Percentiles rank a stretch among this genome's conserved stretches.
phyloP scores from a whole-genome alignment of 2,113 vertebrate genomes.

The Forbesichthys papilliferus region DNA sequence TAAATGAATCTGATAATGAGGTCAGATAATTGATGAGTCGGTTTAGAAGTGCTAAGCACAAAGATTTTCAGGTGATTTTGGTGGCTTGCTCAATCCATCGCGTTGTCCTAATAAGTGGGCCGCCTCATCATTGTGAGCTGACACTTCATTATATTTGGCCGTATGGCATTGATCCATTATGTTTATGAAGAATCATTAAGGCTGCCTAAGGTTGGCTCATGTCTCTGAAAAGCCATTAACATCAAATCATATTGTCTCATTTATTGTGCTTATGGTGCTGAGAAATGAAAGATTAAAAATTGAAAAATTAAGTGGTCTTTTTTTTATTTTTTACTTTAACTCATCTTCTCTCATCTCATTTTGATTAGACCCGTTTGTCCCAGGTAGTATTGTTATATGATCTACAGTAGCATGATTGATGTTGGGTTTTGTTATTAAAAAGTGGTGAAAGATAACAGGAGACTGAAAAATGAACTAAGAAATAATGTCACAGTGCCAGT shows the following conservation, averaged over 20 bases:
- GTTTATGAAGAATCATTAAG: constrained; percentile 9
- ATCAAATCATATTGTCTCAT: neutral
- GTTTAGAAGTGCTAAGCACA: constrained; percentile 12
- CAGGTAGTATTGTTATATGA: constrained; percentile 36
- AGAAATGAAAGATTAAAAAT: no score
- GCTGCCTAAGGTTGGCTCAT: neutral
- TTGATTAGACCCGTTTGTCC: constrained; percentile 39
- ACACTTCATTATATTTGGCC: constrained; percentile 15
- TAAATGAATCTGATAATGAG: neutral
- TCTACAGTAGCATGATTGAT: neutral
- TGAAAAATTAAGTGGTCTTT: no score
- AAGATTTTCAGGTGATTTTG: constrained; percentile 9
- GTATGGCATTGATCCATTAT: constrained; percentile 21
- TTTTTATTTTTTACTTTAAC: no score
- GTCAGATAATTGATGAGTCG: constrained; percentile 13
- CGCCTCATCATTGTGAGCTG: constrained; percentile 29
- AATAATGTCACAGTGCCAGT: neutral
- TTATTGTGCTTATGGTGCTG: no score
- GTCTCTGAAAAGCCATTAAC: neutral
- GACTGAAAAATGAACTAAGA: neutral
- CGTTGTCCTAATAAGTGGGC: constrained; percentile 34
- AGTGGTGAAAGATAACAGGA: neutral
- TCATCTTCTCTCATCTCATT: neutral
- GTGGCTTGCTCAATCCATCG: constrained; percentile 25
- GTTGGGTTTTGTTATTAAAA: neutral